Evolutionary conservation across 2,113 vertebrate genomes (phyloP).

Genomic region (Ellobius talpinus): DNA sequence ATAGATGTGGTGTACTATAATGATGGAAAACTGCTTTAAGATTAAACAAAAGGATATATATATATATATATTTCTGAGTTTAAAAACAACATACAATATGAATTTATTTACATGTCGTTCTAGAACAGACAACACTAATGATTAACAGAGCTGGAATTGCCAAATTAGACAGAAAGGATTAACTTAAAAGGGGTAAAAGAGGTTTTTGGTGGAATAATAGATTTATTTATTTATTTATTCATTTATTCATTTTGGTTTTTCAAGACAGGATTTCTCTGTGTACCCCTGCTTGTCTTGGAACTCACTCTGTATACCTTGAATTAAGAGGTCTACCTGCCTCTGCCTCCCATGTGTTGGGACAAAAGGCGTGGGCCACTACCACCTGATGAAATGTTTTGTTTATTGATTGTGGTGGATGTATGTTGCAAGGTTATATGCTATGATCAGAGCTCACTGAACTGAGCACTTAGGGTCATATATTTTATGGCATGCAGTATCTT

Average conservation of each 20-base stretch:
- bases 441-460: neutral
- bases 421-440: accelerated
- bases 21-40: neutral
- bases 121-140: neutral
- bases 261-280: neutral
- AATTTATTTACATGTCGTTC: neutral
- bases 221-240: neutral
- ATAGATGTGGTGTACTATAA: neutral
- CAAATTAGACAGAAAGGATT: neutral
- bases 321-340: neutral
- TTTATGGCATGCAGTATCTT: constrained; percentile 7
- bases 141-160: neutral
- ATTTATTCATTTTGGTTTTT: neutral
- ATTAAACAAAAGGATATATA: neutral
- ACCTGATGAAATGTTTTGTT: constrained; percentile 1
- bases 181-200: neutral
- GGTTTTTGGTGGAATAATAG: neutral
- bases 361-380: neutral
- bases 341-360: neutral
- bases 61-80: neutral
- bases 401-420: neutral
- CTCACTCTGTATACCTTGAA: neutral
- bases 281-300: neutral
- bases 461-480: neutral
- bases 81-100: neutral